A percentile compares a stretch with the other conserved stretches of the same genome.
These are phyloP conservation scores for Chrysopilus asiliformis DNA, from an alignment of 2,888 invertebrate genomes.

Conservation along the genomic window DNA sequence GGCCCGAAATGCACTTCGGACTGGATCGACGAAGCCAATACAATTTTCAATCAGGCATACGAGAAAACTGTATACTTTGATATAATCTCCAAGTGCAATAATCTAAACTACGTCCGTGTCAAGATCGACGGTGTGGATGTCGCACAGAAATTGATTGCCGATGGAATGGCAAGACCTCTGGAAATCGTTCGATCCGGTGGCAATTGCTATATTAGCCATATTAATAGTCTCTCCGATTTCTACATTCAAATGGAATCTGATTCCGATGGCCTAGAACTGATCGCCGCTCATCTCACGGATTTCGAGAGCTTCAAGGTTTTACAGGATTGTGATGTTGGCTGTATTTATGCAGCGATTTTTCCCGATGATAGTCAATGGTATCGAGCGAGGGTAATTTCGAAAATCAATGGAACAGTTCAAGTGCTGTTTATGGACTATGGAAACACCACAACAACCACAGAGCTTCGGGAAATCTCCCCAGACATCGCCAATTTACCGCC, in stretches of 20 bases:
- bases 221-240: slow-evolving; percentile 61
- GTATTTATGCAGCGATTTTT: slow-evolving; percentile 49
- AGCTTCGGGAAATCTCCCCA: slow-evolving; percentile 45
- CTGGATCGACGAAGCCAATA: slow-evolving; percentile 51
- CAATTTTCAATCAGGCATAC: slow-evolving; percentile 40
- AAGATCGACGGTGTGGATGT: slow-evolving; percentile 46
- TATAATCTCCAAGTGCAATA: slow-evolving; percentile 27
- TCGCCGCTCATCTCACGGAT: slow-evolving; percentile 43
- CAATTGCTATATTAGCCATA: slow-evolving; percentile 60
- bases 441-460: slow-evolving; percentile 44
- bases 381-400: slow-evolving; percentile 46
- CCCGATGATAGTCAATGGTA: slow-evolving; percentile 54
- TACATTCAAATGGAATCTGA: slow-evolving; percentile 65
- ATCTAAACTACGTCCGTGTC: slow-evolving; percentile 44
- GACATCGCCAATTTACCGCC: slow-evolving; percentile 45
- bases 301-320: slow-evolving; percentile 42
- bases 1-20: slow-evolving; percentile 47
- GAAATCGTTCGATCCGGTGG: slow-evolving; percentile 41
- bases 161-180: slow-evolving; percentile 43
- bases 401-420: slow-evolving; percentile 42
- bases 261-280: slow-evolving; percentile 42
- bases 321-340: slow-evolving; percentile 31
- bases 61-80: slow-evolving; percentile 30
- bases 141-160: slow-evolving; percentile 45
- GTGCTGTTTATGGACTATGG: slow-evolving; percentile 58